Percentiles rank a stretch among this genome's conserved stretches.
These are phyloP conservation scores for Noturus placidus DNA, from an alignment of 2,113 vertebrate genomes.

Conservation along the genomic window DNA sequence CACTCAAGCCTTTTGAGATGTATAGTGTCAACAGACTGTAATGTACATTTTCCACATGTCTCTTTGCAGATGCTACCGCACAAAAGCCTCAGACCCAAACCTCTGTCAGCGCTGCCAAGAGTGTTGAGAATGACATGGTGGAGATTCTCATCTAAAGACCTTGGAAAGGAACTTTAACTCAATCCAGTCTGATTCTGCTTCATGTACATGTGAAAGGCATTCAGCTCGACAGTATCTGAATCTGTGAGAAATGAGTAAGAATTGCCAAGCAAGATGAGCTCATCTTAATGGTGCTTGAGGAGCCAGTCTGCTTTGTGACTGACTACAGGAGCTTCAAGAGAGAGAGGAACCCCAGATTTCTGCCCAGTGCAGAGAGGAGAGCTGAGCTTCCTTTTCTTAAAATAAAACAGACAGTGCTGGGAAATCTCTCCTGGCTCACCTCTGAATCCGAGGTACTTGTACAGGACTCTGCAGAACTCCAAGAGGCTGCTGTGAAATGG, in stretches of 20 bases:
- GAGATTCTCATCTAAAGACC: constrained; percentile 75
- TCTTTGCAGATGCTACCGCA: constrained; percentile 56
- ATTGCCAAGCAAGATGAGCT: constrained; percentile 24
- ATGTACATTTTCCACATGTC: neutral
- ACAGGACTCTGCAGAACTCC: constrained; percentile 58
- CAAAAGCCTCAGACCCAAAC: constrained; percentile 50
- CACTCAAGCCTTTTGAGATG: neutral
- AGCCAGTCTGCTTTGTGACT: neutral
- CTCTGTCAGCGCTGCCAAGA: constrained; percentile 50
- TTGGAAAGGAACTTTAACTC: neutral
- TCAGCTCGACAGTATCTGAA: neutral
- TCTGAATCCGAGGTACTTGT: constrained; percentile 65
- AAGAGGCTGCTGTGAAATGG: constrained; percentile 57
- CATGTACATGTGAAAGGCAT: neutral
- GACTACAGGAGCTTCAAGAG: constrained; percentile 5
- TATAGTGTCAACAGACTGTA: neutral
- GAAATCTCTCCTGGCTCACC: constrained; percentile 36
- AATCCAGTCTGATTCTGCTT: neutral
- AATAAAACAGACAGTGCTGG: constrained; percentile 26
- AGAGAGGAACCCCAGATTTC: neutral
- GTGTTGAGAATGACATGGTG: constrained; percentile 62
- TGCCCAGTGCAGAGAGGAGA: constrained; percentile 51
- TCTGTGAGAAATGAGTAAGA: neutral
- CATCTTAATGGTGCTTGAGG: constrained; percentile 14
- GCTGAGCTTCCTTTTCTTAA: constrained; percentile 64